These are phyloP conservation scores for Tromatobia lineatoria DNA, from an alignment of 2,888 invertebrate genomes.

Conservation along the genomic window DNA sequence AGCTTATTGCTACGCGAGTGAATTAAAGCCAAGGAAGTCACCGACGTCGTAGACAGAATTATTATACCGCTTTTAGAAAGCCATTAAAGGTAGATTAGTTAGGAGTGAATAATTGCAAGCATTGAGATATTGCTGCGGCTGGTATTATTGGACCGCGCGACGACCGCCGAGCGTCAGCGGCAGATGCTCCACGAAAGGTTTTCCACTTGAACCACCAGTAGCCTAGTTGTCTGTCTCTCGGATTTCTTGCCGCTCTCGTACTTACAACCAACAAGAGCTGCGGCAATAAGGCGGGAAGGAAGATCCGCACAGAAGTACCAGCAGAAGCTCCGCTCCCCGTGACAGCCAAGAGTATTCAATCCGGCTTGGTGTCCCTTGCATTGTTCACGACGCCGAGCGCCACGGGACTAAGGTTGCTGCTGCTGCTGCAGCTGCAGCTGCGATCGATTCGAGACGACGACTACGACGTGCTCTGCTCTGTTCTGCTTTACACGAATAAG, in stretches of 20 bases:
- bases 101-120: constrained; percentile 55
- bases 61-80: constrained; percentile 50
- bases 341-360: constrained; percentile 44
- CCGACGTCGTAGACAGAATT: background rate
- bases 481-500: constrained; percentile 21
- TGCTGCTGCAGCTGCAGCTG: no score
- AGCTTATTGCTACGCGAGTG: background rate
- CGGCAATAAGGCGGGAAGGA: background rate
- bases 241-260: background rate
- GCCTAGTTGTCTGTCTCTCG: constrained; percentile 6
- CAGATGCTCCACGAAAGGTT: constrained; percentile 20
- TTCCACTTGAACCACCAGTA: constrained; percentile 37
- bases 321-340: background rate
- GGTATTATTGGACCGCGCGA: constrained; percentile 46
- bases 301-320: background rate
- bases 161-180: background rate
- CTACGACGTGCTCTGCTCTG: constrained; percentile 20
- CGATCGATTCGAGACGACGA: constrained; percentile 69
- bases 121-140: constrained; percentile 25
- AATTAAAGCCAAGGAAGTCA: background rate
- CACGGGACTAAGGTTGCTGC: constrained; percentile 4
- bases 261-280: background rate
- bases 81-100: constrained; percentile 47
- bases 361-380: constrained; percentile 58
- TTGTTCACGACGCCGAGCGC: constrained; percentile 61